phyloP scores from a whole-genome alignment of 1,140 invertebrate genomes.

The Stenopsyche tienmushanensis region DNA sequence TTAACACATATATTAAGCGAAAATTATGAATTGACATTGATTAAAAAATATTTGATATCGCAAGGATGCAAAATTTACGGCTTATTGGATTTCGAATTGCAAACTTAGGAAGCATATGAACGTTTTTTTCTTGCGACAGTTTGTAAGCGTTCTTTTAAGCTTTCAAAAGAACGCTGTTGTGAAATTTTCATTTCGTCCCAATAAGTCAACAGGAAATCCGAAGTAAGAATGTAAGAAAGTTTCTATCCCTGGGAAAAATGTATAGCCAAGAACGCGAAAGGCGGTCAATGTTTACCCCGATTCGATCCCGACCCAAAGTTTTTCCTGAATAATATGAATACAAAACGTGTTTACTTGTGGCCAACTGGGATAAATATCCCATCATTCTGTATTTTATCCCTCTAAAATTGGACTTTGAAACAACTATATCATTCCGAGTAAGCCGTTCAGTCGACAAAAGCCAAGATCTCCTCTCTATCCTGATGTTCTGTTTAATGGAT shows the following conservation, averaged over 20 bases:
- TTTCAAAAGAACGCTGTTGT: no score
- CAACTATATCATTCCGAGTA: slow-evolving; percentile 7
- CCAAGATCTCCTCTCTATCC: no score
- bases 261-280: neutral
- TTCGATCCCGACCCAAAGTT: neutral
- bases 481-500: no score
- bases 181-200: neutral
- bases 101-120: no score
- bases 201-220: neutral
- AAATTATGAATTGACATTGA: no score
- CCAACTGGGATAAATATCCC: slow-evolving; percentile 18
- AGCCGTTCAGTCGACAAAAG: no score
- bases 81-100: no score
- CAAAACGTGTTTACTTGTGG: slow-evolving; percentile 20
- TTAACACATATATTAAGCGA: no score
- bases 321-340: slow-evolving; percentile 25
- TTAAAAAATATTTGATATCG: no score
- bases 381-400: slow-evolving; percentile 1
- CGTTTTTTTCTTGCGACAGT: no score
- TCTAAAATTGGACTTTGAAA: slow-evolving; percentile 5
- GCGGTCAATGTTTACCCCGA: neutral
- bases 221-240: neutral
- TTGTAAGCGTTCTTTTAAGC: no score
- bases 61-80: no score
- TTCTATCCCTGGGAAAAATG: neutral